Evolutionary conservation across 2,113 vertebrate genomes (phyloP).

Genomic region (Apaloderma vittatum): DNA sequence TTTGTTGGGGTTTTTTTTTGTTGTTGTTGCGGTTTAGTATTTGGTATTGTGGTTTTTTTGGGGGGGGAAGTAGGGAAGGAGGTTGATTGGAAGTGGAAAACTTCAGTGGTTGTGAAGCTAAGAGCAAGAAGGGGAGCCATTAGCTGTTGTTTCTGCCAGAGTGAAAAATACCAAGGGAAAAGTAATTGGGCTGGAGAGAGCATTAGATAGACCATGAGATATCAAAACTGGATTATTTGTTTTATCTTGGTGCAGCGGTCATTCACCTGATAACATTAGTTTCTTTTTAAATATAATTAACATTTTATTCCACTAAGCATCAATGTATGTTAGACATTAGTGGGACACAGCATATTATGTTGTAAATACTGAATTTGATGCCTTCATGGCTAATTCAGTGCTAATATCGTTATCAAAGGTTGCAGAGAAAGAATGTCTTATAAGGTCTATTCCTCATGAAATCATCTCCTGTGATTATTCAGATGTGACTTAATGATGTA

Average conservation of each 20-base stretch:
- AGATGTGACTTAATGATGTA: neutral
- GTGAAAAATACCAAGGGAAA: conserved; percentile 37
- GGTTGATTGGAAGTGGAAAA: neutral
- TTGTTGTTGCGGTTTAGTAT: no score
- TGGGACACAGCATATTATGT: neutral
- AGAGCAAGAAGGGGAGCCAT: neutral
- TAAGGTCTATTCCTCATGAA: conserved; percentile 20
- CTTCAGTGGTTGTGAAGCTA: neutral
- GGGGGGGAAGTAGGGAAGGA: no score
- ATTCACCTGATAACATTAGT: conserved; percentile 21
- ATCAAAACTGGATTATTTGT: conserved; percentile 29
- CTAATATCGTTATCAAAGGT: conserved; percentile 54
- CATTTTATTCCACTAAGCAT: conserved; percentile 33
- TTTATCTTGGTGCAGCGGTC: conserved; percentile 6
- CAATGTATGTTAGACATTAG: neutral
- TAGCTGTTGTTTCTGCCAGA: neutral
- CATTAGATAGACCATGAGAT: conserved; percentile 2
- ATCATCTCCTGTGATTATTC: conserved; percentile 1
- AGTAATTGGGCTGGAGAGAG: conserved; percentile 6
- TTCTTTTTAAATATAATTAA: conserved; percentile 40
- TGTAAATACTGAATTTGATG: neutral
- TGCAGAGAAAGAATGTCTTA: conserved; percentile 9
- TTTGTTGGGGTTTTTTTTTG: neutral
- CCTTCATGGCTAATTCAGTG: conserved; percentile 18
- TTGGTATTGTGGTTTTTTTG: neutral